Evolutionary conservation across 1,140 invertebrate genomes (phyloP).

Genomic region (Aphaenogaster rudis): DNA sequence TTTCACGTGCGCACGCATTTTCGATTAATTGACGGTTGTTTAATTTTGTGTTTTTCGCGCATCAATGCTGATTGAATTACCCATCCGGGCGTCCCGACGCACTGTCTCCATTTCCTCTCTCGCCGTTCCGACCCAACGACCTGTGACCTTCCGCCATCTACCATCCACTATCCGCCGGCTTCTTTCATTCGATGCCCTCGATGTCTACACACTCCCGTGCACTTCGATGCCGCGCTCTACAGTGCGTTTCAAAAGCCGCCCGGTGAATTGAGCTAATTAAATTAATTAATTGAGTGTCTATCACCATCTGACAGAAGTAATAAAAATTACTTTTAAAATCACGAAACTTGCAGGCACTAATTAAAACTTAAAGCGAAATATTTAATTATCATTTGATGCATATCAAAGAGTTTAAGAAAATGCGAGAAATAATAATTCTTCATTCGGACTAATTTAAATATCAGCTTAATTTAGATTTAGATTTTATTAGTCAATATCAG

Average conservation of each 20-base stretch:
- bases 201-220: conserved; percentile 48
- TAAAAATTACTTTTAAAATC: background rate
- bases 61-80: conserved; percentile 60
- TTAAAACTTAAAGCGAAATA: background rate
- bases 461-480: background rate
- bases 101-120: conserved; percentile 56
- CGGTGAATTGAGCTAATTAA: conserved; percentile 15
- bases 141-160: conserved; percentile 56
- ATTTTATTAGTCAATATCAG: background rate
- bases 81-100: conserved; percentile 4
- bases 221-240: conserved; percentile 38
- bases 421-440: background rate
- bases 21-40: conserved; percentile 34
- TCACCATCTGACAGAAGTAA: background rate
- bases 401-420: background rate
- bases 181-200: conserved; percentile 54
- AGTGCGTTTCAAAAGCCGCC: conserved; percentile 9
- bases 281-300: conserved; percentile 32
- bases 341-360: background rate
- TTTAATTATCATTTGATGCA: background rate
- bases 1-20: background rate
- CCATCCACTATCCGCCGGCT: conserved; percentile 45
- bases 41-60: conserved; percentile 49
- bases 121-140: conserved; percentile 50
- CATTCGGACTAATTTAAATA: background rate